Base-by-base conservation (phyloP, 1,140 invertebrate species). In the Nasonia giraulti region DNA sequence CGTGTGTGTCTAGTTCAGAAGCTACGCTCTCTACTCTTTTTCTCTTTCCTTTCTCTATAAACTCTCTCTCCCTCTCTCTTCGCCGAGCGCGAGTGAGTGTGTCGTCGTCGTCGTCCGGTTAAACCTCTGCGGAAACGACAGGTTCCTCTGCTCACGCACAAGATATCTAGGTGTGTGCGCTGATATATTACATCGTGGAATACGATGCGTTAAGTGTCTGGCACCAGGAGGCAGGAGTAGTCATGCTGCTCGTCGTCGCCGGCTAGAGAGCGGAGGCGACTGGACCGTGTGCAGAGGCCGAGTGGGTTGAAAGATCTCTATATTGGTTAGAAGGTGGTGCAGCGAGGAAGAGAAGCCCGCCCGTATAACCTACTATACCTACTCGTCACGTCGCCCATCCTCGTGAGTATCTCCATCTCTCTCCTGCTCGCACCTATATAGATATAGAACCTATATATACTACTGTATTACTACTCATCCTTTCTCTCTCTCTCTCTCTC, bases 211-310 rank as follows among this genome's bases (percentile, higher is more conserved):
- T 17, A 6, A 20, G 55, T n/a, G 20, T 2, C 2, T 33, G 44
- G 44, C 55, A 62, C 6, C 55, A 69, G 33, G 69, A 83, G 71
- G 85, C 84, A 85, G 84, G 85, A 44, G 68, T 83, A 27, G 23
- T 86, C 75, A 68, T 87, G 71, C 77, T 55, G 40, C 82, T 83
- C n/a, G 37, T 85, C 23, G 76, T 84, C 50, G 77, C 83, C 83
- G 83, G 83, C 20, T 80, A 55, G 33, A 73, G 47, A 75, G 17
- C 84, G 3, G 47, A 81, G 80, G 80, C 11, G 11, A 50, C 47
- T 12, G 11, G 47, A n/a, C 6, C 14, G 14, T 62, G 55, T n/a
- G 55, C 47, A 62, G 20, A 7, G 4, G 5, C 6, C 20, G 55
- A 62, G 20, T n/a, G 55, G 17, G n/a, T 62, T 5, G 17, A 62